Conservation (phyloP, 2,888 invertebrate genomes). For the Luffia ferchaultella region DNA sequence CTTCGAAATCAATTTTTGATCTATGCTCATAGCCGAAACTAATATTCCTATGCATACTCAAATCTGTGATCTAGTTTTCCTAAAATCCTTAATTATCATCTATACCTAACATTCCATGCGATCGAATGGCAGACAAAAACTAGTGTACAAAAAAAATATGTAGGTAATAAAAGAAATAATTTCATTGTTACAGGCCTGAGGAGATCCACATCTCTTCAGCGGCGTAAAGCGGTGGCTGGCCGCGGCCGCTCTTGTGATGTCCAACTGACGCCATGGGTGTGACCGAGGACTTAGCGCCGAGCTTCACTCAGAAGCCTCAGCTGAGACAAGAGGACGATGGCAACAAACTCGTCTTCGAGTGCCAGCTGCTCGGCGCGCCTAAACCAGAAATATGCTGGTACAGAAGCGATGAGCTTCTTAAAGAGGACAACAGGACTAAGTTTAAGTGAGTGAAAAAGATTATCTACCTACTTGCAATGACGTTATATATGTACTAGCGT, state of each 20-base stretch:
- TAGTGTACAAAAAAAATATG: too few relatives aligned
- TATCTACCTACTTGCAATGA: background rate
- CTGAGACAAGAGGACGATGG: conserved; percentile 96
- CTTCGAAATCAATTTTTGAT: too few relatives aligned
- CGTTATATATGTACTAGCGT: too few relatives aligned
- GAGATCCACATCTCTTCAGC: conserved; percentile 3
- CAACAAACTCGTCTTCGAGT: conserved; percentile 93
- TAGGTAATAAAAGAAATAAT: too few relatives aligned
- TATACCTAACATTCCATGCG: too few relatives aligned
- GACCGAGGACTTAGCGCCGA: conserved; percentile 95
- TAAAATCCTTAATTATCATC: too few relatives aligned
- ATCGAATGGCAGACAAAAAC: too few relatives aligned
- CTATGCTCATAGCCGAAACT: too few relatives aligned
- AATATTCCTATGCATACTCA: too few relatives aligned
- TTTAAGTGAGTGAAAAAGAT: conserved; percentile 72
- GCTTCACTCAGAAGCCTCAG: conserved; percentile 98
- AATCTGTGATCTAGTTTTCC: too few relatives aligned
- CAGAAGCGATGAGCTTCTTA: conserved; percentile 85
- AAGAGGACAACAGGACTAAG: conserved; percentile 85
- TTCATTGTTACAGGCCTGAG: background rate
- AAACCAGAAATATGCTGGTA: conserved; percentile 94
- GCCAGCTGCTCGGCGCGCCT: conserved; percentile 86
- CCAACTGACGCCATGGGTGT: conserved; percentile 75
- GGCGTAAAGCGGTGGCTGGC: conserved; percentile 17
- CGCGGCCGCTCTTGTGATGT: conserved; percentile 35